Evolutionary conservation across 1,140 invertebrate genomes (phyloP).

Genomic region (Eufriesea mexicana): DNA sequence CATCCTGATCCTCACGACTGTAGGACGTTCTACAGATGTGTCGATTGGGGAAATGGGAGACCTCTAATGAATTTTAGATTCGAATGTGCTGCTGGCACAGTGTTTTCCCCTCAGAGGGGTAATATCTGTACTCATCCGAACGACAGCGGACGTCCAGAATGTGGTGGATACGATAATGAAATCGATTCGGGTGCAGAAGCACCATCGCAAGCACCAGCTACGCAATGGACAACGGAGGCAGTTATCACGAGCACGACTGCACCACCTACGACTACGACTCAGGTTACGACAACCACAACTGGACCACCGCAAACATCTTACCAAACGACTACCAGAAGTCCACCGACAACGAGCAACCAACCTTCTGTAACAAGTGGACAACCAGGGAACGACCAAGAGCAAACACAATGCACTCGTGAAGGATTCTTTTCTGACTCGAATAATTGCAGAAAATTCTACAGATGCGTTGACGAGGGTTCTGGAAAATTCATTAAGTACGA

Average conservation of each 20-base stretch:
- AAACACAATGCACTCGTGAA: conserved; percentile 80
- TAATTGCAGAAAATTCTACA: conserved; percentile 90
- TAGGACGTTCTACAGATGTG: conserved; percentile 84
- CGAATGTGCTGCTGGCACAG: conserved; percentile 87
- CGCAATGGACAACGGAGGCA: conserved; percentile 13
- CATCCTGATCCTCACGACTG: conserved; percentile 84
- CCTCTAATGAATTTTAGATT: conserved; percentile 83
- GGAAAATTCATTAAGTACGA: conserved; percentile 85
- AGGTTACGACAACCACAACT: conserved; percentile 11
- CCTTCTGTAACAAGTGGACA: conserved; percentile 1
- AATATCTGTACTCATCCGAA: conserved; percentile 87
- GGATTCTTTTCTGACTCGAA: conserved; percentile 87
- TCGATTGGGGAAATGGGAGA: conserved; percentile 78
- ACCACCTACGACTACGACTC: neutral
- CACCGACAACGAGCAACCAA: neutral
- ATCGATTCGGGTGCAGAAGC: conserved; percentile 67
- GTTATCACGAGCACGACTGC: neutral
- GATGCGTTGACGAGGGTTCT: conserved; percentile 86
- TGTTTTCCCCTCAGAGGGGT: conserved; percentile 86
- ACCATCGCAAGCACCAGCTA: neutral
- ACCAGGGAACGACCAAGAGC: neutral
- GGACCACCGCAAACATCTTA: neutral
- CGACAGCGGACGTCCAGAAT: conserved; percentile 84
- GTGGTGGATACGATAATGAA: conserved; percentile 76
- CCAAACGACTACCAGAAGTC: conserved; percentile 14